Evolutionary conservation across 2,797 vertebrate genomes (phyloP).

Genomic region (Trematomus bernacchii): DNA sequence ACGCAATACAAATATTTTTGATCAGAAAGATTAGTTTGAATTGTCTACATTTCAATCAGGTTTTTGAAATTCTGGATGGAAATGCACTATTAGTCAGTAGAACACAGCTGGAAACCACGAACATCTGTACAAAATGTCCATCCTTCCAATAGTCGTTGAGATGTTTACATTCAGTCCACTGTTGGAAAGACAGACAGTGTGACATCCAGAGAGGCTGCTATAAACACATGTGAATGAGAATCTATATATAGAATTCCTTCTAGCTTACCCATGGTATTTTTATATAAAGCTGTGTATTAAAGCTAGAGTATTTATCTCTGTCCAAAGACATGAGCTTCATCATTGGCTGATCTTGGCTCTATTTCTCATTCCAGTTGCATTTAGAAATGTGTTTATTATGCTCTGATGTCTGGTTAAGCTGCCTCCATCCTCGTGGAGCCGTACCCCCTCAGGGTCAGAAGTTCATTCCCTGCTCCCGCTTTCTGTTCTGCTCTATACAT

Average conservation of each 20-base stretch:
- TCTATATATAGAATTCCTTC: neutral
- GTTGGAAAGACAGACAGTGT: too few relatives aligned
- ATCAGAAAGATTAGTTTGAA: too few relatives aligned
- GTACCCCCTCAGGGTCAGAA: conserved; percentile 40
- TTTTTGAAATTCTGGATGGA: too few relatives aligned
- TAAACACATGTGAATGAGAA: neutral
- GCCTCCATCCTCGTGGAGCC: conserved; percentile 22
- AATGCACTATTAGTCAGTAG: neutral
- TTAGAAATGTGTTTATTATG: conserved; percentile 39
- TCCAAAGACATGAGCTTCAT: conserved; percentile 14
- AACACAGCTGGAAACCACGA: neutral
- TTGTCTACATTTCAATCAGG: too few relatives aligned
- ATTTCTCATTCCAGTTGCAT: conserved; percentile 26
- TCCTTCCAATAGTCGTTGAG: neutral
- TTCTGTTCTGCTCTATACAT: conserved; percentile 40
- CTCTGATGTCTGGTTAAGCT: conserved; percentile 21
- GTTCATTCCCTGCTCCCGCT: conserved; percentile 30
- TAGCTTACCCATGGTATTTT: neutral
- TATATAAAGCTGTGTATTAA: conserved; percentile 4
- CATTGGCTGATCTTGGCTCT: neutral
- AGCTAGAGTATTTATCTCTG: conserved; percentile 17
- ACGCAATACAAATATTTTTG: too few relatives aligned
- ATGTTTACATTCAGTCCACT: neutral
- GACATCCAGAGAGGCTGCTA: too few relatives aligned
- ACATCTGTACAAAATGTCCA: neutral